phyloP scores from a whole-genome alignment of 1,140 invertebrate genomes.

The Mactra quadrangularis region DNA sequence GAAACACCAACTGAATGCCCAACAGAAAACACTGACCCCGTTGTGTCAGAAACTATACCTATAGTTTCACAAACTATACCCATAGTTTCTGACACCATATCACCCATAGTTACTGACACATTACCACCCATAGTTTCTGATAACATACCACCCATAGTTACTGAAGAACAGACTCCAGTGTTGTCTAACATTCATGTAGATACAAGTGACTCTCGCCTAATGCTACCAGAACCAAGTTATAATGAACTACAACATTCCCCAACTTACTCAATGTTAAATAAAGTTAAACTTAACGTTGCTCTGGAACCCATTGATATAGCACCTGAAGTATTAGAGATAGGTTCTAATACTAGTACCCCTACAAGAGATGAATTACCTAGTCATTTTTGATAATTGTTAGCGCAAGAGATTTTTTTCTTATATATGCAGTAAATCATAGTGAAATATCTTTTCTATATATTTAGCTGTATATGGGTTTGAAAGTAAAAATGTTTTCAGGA shows the following conservation, averaged over 20 bases:
- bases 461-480: too few relatives aligned
- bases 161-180: background rate
- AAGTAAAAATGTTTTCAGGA: too few relatives aligned
- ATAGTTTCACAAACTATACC: too few relatives aligned
- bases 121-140: background rate
- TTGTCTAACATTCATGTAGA: slow-evolving; percentile 21
- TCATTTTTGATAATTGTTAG: too few relatives aligned
- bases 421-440: too few relatives aligned
- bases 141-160: too few relatives aligned
- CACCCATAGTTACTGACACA: too few relatives aligned
- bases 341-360: slow-evolving; percentile 57
- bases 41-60: too few relatives aligned
- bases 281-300: slow-evolving; percentile 10
- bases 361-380: slow-evolving; percentile 54
- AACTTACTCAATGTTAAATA: slow-evolving; percentile 33
- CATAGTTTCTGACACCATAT: too few relatives aligned
- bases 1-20: slow-evolving; percentile 26
- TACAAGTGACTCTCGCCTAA: background rate
- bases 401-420: too few relatives aligned
- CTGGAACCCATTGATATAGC: slow-evolving; percentile 15
- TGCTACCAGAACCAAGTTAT: background rate
- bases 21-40: too few relatives aligned
- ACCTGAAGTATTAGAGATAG: slow-evolving; percentile 44
- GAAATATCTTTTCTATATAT: too few relatives aligned
- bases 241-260: slow-evolving; percentile 9